Conservation (phyloP, 2,113 vertebrate species). For the Phalacrocorax carbo region DNA sequence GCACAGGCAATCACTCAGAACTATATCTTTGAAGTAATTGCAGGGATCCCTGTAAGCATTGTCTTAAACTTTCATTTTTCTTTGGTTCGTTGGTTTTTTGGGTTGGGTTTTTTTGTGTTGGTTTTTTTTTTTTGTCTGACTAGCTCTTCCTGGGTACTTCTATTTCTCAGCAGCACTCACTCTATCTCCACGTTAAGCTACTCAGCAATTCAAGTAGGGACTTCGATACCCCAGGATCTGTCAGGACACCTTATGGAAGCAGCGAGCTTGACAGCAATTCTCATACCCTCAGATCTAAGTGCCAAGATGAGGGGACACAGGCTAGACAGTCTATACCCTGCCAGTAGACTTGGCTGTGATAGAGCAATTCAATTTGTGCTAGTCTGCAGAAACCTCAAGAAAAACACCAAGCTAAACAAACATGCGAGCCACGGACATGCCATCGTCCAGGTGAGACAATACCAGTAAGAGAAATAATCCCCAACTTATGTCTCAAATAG, state of each 20-base stretch:
- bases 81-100: too few species aligned
- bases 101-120: too few species aligned
- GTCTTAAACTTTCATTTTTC: background rate
- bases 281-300: background rate
- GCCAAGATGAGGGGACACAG: background rate
- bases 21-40: background rate
- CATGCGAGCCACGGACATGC: background rate
- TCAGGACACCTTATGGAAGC: fast-evolving
- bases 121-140: background rate
- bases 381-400: background rate
- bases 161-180: background rate
- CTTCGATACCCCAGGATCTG: background rate
- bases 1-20: fast-evolving
- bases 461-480: background rate
- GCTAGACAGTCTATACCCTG: background rate
- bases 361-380: background rate
- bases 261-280: fast-evolving
- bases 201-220: background rate
- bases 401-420: background rate
- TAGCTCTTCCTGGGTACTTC: background rate
- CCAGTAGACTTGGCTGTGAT: background rate
- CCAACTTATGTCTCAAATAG: background rate
- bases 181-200: background rate
- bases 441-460: background rate
- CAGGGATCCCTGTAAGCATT: background rate